These are phyloP conservation scores for Tenodera sinensis DNA, from an alignment of 2,888 invertebrate species.

Conservation along the genomic window DNA sequence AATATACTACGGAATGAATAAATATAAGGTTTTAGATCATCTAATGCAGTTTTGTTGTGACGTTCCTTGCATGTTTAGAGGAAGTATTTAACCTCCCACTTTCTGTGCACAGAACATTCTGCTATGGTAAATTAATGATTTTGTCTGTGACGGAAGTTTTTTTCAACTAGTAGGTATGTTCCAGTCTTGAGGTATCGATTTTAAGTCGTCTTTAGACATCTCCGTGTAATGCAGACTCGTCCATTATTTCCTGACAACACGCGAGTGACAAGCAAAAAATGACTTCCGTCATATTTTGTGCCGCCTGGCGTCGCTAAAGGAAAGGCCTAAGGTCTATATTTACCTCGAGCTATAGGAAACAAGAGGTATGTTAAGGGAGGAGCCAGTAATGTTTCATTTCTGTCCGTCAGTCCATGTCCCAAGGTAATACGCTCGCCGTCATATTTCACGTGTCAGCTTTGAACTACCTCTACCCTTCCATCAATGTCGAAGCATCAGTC, in stretches of 20 bases:
- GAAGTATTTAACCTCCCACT: too few species aligned
- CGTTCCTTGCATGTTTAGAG: too few species aligned
- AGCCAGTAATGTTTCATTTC: conserved; percentile 5
- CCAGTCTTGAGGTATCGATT: not conserved
- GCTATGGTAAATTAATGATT: not conserved
- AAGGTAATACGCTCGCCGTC: conserved; percentile 6
- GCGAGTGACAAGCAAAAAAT: conserved; percentile 20
- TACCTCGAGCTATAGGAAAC: conserved; percentile 1
- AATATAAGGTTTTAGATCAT: too few species aligned
- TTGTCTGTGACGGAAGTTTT: not conserved
- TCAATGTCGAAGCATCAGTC: conserved; percentile 32
- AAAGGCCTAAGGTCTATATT: conserved; percentile 6
- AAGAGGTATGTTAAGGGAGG: conserved; percentile 13
- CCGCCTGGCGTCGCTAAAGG: not conserved
- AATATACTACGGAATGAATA: too few species aligned
- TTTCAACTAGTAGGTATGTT: not conserved
- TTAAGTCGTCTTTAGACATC: not conserved
- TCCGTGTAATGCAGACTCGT: not conserved
- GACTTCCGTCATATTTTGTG: conserved; percentile 23
- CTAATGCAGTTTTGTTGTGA: too few species aligned
- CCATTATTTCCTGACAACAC: not conserved
- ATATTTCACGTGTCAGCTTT: conserved; percentile 30
- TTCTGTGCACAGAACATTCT: too few species aligned
- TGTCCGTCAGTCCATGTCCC: conserved; percentile 10
- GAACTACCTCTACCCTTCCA: conserved; percentile 21